A percentile compares a stretch with the other conserved stretches of the same genome.
phyloP scores from a whole-genome alignment of 2,113 vertebrate species.

The Orcinus orca region DNA sequence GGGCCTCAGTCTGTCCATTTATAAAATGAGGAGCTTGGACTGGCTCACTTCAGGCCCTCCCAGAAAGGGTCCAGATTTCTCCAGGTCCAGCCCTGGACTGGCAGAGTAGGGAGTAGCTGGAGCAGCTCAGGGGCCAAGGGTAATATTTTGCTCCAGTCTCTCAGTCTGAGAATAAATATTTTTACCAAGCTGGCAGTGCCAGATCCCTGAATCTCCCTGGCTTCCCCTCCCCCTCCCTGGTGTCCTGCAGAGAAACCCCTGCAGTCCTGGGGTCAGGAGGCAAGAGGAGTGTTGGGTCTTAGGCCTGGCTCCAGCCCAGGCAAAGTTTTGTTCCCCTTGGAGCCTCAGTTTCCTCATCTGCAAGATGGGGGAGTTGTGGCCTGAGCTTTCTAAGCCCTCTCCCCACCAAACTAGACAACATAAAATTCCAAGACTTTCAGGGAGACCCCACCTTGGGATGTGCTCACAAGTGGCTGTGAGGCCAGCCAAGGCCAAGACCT shows the following conservation, averaged over 20 bases:
- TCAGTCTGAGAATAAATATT: constrained; percentile 52
- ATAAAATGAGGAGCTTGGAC: background rate
- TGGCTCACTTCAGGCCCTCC: background rate
- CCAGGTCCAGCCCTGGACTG: background rate
- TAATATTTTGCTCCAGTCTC: constrained; percentile 51
- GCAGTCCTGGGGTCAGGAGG: background rate
- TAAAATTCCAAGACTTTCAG: background rate
- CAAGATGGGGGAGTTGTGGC: background rate
- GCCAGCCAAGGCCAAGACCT: background rate
- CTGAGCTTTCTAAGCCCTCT: background rate
- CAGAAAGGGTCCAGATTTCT: constrained; percentile 8
- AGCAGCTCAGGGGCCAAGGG: constrained; percentile 20
- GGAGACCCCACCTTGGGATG: background rate
- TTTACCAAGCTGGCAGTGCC: background rate
- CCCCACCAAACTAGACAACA: background rate
- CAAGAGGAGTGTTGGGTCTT: background rate
- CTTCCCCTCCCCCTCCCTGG: background rate
- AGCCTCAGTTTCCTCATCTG: background rate
- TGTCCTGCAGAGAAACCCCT: background rate
- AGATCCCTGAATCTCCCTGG: constrained; percentile 11
- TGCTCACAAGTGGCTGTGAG: background rate
- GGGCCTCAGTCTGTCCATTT: background rate
- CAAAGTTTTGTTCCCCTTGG: background rate
- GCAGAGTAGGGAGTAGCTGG: background rate
- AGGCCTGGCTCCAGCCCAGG: background rate